Evolutionary conservation across 2,797 vertebrate species (phyloP).

Genomic region (Danio choprae): DNA sequence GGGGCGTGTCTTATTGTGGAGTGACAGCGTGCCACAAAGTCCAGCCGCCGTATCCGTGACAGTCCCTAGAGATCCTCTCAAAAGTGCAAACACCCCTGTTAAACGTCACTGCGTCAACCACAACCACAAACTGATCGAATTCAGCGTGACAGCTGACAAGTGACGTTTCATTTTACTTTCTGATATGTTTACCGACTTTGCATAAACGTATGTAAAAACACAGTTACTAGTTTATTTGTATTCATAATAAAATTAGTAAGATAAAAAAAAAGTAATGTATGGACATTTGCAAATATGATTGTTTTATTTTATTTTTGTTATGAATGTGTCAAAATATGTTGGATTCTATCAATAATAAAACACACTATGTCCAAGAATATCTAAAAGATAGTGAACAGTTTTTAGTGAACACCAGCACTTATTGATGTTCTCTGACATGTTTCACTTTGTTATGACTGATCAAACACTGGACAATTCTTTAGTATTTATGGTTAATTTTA

Average conservation of each 20-base stretch:
- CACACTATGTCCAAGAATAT: background rate
- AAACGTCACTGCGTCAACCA: background rate
- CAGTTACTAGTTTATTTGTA: background rate
- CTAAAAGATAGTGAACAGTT: background rate
- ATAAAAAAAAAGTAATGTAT: too few relatives aligned
- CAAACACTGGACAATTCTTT: background rate
- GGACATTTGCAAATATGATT: background rate
- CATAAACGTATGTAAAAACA: background rate
- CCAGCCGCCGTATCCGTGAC: constrained; percentile 34
- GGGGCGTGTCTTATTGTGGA: constrained; percentile 50
- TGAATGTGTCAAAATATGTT: background rate
- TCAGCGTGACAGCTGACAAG: background rate
- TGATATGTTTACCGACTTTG: background rate
- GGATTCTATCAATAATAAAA: background rate
- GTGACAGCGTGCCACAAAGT: constrained; percentile 49
- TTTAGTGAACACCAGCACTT: background rate
- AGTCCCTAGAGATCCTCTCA: constrained; percentile 56
- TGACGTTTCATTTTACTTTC: background rate
- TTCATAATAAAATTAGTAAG: too few relatives aligned
- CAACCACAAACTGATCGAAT: background rate
- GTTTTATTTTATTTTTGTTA: too few relatives aligned
- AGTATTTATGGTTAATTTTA: background rate
- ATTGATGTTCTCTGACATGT: constrained; percentile 19
- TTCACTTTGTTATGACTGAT: constrained; percentile 31
- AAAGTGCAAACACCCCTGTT: constrained; percentile 33